Evolutionary conservation across 2,888 invertebrate species (phyloP), one percentile per base, ranked within the genome.

Genomic region (Boloria selene): DNA sequence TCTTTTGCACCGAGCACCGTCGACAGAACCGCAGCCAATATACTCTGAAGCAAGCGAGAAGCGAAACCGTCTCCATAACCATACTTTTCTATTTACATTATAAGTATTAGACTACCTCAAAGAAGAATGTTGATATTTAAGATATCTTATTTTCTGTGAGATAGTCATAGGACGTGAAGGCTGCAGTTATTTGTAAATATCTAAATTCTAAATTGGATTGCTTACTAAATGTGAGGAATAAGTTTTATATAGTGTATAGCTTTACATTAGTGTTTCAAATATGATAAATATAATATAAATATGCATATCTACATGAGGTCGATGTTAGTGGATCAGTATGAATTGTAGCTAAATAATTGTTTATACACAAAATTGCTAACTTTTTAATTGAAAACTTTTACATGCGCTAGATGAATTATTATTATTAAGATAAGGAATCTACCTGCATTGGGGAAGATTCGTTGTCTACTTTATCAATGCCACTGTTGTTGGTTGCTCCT

Each of bases 381-480:
- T 64, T 62, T 71, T 58, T 61, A 65, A 70, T 71, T 67, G 64
- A 71, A 68, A 63, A 72, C 65, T 69, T 65, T 60, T 49, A 59
- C 68, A 68, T 72, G 70, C 70, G 65, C 38, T 61, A 13, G 26
- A 52, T 61, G 44, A 67, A 54, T 22, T 18, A 62, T 61, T 56
- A 49, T n/a, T 45, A 55, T 17, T 47, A 52, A 18, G 51, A 44
- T 42, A 60, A 61, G 61, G 63, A 67, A 61, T 68, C 82, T 94
- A 97, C 97, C 96, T 97, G 97, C 96, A 97, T 96, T 68, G 97
- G 97, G 17, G 96, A 95, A 71, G 95, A 95, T 79, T 96, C 96
- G 83, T 97, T 96, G 89, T 97, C 97, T 66, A 97, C 96, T 89
- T 97, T 97, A 86, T 98, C 97, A 85, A 97, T 97, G 66, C 96